Percentiles rank a stretch among this genome's conserved stretches.
Conservation (phyloP, 64 coral and sea anemone genomes). For the Anthopleura sola region DNA sequence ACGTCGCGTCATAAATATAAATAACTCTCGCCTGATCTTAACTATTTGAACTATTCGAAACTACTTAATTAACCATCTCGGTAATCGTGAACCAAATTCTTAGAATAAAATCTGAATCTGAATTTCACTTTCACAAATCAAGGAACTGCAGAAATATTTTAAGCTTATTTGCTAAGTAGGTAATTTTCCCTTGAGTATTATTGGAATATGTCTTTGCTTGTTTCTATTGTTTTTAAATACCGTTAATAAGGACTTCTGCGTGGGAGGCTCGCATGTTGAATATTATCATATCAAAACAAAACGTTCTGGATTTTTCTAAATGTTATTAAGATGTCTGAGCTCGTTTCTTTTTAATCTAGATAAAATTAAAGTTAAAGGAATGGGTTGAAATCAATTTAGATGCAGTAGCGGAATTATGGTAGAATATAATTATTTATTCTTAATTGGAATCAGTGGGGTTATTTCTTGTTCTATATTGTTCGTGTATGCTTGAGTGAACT, state of each 20-base stretch:
- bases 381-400: not conserved
- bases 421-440: not conserved
- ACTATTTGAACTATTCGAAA: not conserved
- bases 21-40: not conserved
- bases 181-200: not conserved
- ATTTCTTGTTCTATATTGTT: not conserved
- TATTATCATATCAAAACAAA: not conserved
- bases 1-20: too few relatives aligned
- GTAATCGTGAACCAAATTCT: not conserved
- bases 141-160: not conserved
- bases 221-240: not conserved
- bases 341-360: not conserved
- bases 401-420: not conserved
- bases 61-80: not conserved
- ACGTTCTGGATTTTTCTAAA: not conserved
- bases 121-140: slow-evolving; percentile 5
- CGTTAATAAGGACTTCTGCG: not conserved
- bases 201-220: not conserved
- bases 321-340: not conserved
- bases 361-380: not conserved
- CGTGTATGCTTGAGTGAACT: not conserved
- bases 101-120: not conserved
- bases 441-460: not conserved
- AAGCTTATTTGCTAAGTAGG: not conserved
- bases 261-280: not conserved